Conservation (phyloP, 1,140 invertebrate genomes). For the Glossosoma conforme region DNA sequence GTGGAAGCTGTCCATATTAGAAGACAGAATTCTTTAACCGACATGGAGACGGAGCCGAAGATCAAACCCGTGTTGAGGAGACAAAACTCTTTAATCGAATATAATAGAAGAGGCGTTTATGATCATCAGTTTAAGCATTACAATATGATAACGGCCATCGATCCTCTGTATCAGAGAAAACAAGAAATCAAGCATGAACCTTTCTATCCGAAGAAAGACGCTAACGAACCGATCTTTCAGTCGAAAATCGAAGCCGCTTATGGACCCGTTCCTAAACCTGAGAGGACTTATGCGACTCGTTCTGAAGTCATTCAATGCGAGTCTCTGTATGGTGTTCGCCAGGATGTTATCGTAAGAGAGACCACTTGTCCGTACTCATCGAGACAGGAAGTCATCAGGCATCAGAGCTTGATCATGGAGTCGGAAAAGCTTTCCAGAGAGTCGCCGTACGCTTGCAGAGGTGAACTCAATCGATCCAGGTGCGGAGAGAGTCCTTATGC, state of each 20-base stretch:
- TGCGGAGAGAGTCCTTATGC: constrained; percentile 30
- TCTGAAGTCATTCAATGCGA: constrained; percentile 42
- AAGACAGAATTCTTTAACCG: constrained; percentile 48
- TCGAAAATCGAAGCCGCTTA: constrained; percentile 46
- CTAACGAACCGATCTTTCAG: constrained; percentile 41
- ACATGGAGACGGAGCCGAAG: constrained; percentile 51
- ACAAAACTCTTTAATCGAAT: constrained; percentile 51
- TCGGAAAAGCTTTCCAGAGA: background rate
- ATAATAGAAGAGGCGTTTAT: constrained; percentile 45
- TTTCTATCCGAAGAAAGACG: constrained; percentile 42
- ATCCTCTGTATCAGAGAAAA: constrained; percentile 51
- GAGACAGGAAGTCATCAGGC: constrained; percentile 25
- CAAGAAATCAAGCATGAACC: constrained; percentile 48
- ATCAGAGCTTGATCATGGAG: constrained; percentile 13
- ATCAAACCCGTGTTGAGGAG: constrained; percentile 47
- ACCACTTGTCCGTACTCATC: constrained; percentile 27
- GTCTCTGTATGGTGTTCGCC: constrained; percentile 42
- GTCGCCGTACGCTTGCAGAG: background rate
- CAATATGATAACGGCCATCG: constrained; percentile 53
- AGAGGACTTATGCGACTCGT: constrained; percentile 44
- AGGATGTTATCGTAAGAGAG: constrained; percentile 34
- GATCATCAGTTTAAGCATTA: constrained; percentile 42
- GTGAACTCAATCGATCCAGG: constrained; percentile 4
- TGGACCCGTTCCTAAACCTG: constrained; percentile 47
- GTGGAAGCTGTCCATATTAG: constrained; percentile 31